Conservation (phyloP, 2,888 invertebrate genomes). For the Athalia cordata region DNA sequence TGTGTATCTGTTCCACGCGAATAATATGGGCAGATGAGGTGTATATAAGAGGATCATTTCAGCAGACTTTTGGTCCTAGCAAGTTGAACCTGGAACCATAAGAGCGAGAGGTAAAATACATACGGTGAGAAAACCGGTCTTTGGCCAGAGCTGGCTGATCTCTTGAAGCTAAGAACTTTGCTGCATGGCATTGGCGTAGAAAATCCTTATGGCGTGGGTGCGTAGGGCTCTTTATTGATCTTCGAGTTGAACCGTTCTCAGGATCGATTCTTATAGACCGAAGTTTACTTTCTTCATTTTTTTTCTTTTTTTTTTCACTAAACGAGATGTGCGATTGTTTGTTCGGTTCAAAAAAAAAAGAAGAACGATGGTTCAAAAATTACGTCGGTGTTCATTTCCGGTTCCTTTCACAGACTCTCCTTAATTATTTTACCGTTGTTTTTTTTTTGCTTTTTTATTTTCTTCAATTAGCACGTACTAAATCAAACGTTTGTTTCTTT, state of each 20-base stretch:
- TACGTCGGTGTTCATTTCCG: too few species aligned
- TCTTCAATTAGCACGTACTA: too few species aligned
- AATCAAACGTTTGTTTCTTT: too few species aligned
- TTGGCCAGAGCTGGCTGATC: slow-evolving; percentile 38
- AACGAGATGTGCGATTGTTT: too few species aligned
- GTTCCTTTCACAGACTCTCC: too few species aligned
- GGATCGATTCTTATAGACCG: too few species aligned
- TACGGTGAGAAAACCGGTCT: slow-evolving; percentile 48
- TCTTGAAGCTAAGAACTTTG: slow-evolving; percentile 32
- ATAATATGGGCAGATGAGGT: too few species aligned
- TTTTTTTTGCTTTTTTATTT: too few species aligned
- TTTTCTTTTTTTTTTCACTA: background rate
- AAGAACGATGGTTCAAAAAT: too few species aligned
- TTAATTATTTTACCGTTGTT: too few species aligned
- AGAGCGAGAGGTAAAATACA: background rate
- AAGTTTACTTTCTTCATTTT: background rate
- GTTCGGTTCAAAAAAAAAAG: too few species aligned
- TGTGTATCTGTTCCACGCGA: too few species aligned
- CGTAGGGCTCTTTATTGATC: slow-evolving; percentile 33
- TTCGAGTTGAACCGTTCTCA: background rate
- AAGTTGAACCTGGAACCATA: slow-evolving; percentile 10
- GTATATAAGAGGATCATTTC: background rate
- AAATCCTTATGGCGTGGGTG: slow-evolving; percentile 49
- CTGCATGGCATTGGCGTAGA: slow-evolving; percentile 49
- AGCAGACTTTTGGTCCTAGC: slow-evolving; percentile 24